A percentile compares a stretch with the other conserved stretches of the same genome.
Conservation (phyloP, 2,797 vertebrate genomes). For the Aphelocoma californica region DNA sequence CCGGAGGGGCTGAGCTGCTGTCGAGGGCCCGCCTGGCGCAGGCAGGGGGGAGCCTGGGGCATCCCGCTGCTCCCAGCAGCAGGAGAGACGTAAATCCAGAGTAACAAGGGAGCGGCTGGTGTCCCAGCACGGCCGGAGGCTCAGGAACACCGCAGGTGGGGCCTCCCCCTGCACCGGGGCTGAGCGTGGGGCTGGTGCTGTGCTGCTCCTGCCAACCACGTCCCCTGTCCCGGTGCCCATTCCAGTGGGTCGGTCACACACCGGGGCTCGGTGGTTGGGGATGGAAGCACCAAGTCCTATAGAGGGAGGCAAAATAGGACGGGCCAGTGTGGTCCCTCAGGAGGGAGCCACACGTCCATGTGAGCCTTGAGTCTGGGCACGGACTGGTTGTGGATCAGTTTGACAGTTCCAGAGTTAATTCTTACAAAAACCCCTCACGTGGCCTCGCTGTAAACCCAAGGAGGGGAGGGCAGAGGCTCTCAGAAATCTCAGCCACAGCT, state of each 20-base stretch:
- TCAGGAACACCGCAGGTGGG: rapidly evolving
- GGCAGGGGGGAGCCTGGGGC: rapidly evolving
- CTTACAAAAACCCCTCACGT: no score
- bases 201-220: rapidly evolving
- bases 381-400: rapidly evolving
- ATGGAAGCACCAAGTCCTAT: not conserved
- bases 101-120: rapidly evolving
- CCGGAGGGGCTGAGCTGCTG: rapidly evolving
- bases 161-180: not conserved
- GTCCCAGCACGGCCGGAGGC: rapidly evolving
- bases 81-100: rapidly evolving
- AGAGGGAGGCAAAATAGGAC: not conserved
- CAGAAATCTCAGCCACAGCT: rapidly evolving
- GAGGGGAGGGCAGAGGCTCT: not conserved
- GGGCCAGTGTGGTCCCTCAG: not conserved
- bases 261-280: rapidly evolving
- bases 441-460: no score
- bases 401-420: not conserved
- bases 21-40: rapidly evolving
- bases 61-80: not conserved
- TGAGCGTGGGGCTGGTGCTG: not conserved
- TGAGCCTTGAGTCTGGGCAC: rapidly evolving
- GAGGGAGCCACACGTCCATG: not conserved
- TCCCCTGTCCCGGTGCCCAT: rapidly evolving
- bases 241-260: rapidly evolving